Evolutionary conservation across 64 coral and sea anemone species (phyloP), one percentile per base, ranked within the genome.

Genomic region (Actinia tenebrosa): DNA sequence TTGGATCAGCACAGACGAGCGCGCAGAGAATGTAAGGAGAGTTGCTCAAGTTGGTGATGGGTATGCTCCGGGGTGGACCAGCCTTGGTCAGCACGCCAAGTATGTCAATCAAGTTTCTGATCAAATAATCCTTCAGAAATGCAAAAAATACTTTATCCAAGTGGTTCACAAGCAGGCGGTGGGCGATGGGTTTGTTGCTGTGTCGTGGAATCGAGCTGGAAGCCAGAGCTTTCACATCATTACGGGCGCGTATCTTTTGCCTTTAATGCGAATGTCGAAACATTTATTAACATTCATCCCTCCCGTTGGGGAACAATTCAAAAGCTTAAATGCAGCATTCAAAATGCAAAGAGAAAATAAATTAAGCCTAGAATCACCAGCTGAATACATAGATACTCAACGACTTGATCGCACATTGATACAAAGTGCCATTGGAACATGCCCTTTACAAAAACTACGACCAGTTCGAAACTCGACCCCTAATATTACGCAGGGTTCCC

Each of bases 1-100:
- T 86, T 86, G 89, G 83, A 63, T 91, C 26, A 91, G 89, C 37
- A 86, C 64, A 27, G 71, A 86, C 26, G 89, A 91, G 55, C 56
- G 56, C 52, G 26, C 69, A 0, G 77, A 22, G 19, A 91, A 91
- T 46, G 66, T 23, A 4, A 11, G 15, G n/a, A 53, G 53, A 44
- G 22, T 86, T 62, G 83, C 89, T 23, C 44, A 9, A 18, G 89
- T 91, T 43, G 81, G 82, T 75, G 11, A 53, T 16, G 82, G 68
- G 7, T 23, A 13, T 53, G 18, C 5, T 27, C 16, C 68, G 8
- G 84, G 84, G 7, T 91, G 83, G 89, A 91, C 89, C 1, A 79
- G 60, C n/a, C 84, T 66, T 18, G 63, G 63, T 10, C 56, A 91
- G 26, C 75, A 86, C 37, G 37, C 56, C 58, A 91, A 91, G 55